phyloP scores from a whole-genome alignment of 2,888 invertebrate genomes.

The Empis livida region DNA sequence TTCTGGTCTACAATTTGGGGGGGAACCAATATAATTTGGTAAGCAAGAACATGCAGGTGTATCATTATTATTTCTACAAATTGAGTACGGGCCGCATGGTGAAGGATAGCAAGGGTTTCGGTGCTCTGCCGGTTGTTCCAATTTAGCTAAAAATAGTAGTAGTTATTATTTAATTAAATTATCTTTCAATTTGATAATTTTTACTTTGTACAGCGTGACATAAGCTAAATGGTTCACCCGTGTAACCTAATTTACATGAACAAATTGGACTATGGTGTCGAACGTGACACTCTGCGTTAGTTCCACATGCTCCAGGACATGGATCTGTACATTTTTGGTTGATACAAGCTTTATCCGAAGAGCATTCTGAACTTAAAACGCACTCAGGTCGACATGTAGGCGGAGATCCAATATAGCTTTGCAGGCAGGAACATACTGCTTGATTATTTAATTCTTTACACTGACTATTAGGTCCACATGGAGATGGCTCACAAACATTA shows the following conservation, averaged over 20 bases:
- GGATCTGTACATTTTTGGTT: slow-evolving; percentile 54
- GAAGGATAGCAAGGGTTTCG: slow-evolving; percentile 51
- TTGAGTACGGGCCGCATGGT: slow-evolving; percentile 51
- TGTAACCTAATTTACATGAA: slow-evolving; percentile 42
- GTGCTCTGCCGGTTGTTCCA: too few species aligned
- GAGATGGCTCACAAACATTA: slow-evolving; percentile 48
- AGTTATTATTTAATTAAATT: slow-evolving; percentile 34
- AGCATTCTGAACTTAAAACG: slow-evolving; percentile 52
- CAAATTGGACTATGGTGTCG: slow-evolving; percentile 55
- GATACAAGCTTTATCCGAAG: slow-evolving; percentile 47
- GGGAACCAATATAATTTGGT: slow-evolving; percentile 46
- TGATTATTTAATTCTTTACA: slow-evolving; percentile 43
- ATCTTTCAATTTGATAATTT: slow-evolving; percentile 31
- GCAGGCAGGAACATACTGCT: slow-evolving; percentile 55
- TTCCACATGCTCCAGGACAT: slow-evolving; percentile 48
- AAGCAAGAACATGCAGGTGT: slow-evolving; percentile 48
- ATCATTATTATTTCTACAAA: slow-evolving; percentile 42
- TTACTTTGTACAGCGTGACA: slow-evolving; percentile 41
- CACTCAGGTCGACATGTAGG: slow-evolving; percentile 68
- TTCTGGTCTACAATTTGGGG: slow-evolving; percentile 55
- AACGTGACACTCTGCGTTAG: slow-evolving; percentile 48
- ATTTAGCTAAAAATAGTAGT: slow-evolving; percentile 25
- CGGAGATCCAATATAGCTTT: slow-evolving; percentile 53
- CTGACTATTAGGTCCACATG: slow-evolving; percentile 48
- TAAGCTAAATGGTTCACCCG: slow-evolving; percentile 52